Conservation (phyloP, 2,113 vertebrate genomes). For the Strix uralensis region DNA sequence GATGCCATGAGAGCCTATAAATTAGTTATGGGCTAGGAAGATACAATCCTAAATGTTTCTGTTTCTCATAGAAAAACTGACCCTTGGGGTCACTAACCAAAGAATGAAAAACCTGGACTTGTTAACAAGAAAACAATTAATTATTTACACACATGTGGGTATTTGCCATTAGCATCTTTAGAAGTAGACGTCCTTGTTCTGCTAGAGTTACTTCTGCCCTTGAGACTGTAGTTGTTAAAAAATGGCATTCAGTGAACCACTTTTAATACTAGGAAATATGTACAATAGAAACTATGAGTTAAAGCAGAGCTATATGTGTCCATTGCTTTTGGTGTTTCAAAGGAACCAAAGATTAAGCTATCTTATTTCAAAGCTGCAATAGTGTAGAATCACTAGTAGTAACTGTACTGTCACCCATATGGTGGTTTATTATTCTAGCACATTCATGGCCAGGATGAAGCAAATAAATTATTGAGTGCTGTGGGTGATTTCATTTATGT, state of each 20-base stretch:
- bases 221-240: neutral
- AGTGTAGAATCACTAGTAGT: neutral
- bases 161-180: slow-evolving; percentile 39
- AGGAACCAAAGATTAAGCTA: neutral
- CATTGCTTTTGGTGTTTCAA: neutral
- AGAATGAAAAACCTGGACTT: slow-evolving; percentile 52
- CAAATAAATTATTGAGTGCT: slow-evolving; percentile 52
- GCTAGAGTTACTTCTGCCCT: neutral
- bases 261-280: neutral
- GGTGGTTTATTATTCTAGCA: slow-evolving; percentile 15
- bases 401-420: neutral
- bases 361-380: neutral
- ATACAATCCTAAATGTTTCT: slow-evolving; percentile 53
- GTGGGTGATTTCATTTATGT: slow-evolving; percentile 10
- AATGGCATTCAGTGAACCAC: neutral
- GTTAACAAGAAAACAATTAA: slow-evolving; percentile 65
- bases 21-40: slow-evolving; percentile 73
- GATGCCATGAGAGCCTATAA: slow-evolving; percentile 62
- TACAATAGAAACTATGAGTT: neutral
- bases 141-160: slow-evolving; percentile 65
- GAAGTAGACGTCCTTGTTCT: slow-evolving; percentile 41
- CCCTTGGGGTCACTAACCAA: slow-evolving; percentile 39
- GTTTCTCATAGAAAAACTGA: slow-evolving; percentile 46
- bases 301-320: neutral
- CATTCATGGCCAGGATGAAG: neutral